phyloP scores from a whole-genome alignment of 1,140 invertebrate species.

The Drosophila ambigua region DNA sequence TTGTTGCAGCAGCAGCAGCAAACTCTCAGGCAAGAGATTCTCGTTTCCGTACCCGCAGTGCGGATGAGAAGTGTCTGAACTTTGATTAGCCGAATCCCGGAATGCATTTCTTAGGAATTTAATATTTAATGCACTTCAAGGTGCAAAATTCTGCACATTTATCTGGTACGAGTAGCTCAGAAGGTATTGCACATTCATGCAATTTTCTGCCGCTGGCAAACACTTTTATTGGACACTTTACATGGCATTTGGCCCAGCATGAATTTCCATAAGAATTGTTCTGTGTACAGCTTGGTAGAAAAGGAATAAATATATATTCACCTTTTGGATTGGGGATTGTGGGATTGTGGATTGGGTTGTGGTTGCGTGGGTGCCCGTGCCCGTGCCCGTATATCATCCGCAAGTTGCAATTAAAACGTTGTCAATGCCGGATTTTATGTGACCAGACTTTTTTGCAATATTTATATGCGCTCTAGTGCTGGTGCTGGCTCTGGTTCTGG shows the following conservation, averaged over 20 bases:
- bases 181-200: not conserved
- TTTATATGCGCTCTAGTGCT: constrained; percentile 23
- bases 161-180: too few relatives aligned
- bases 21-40: not conserved
- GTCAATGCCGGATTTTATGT: constrained; percentile 58
- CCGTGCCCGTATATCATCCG: constrained; percentile 53
- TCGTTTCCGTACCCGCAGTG: not conserved
- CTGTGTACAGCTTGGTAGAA: constrained; percentile 19
- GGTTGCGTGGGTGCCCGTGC: constrained; percentile 1
- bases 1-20: constrained; percentile 13
- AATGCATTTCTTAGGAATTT: not conserved
- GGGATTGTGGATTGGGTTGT: constrained; percentile 9
- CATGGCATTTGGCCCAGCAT: constrained; percentile 37
- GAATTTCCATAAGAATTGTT: constrained; percentile 42
- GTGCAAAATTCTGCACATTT: constrained; percentile 13
- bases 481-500: not conserved
- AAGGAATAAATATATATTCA: constrained; percentile 14
- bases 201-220: constrained; percentile 20
- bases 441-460: constrained; percentile 32
- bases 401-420: constrained; percentile 72
- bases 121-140: constrained; percentile 17
- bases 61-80: not conserved
- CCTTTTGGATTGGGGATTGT: constrained; percentile 20
- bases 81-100: not conserved
- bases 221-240: constrained; percentile 69